A percentile compares a stretch with the other conserved stretches of the same genome.
phyloP scores from a whole-genome alignment of 2,888 invertebrate genomes.

The Branchinecta sandiegonensis region DNA sequence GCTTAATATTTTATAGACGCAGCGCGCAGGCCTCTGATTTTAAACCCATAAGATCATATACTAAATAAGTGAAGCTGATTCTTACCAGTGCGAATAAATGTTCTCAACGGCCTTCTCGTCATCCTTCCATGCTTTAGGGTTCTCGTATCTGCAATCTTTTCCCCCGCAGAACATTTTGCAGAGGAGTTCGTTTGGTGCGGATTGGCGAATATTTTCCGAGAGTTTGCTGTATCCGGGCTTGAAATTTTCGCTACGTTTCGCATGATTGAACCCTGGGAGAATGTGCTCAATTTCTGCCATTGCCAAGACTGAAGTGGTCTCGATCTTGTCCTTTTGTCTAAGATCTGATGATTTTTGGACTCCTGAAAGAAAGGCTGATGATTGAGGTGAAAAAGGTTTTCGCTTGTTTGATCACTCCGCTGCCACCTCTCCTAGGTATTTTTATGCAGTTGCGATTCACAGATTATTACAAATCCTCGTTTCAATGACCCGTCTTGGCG shows the following conservation, averaged over 20 bases:
- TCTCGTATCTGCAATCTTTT: conserved; percentile 62
- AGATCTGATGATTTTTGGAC: too few relatives aligned
- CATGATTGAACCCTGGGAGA: not conserved
- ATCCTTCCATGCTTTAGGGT: conserved; percentile 45
- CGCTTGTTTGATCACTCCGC: too few relatives aligned
- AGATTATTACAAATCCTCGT: too few relatives aligned
- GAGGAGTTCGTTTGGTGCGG: conserved; percentile 53
- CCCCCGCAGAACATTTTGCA: conserved; percentile 76
- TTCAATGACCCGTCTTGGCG: too few relatives aligned
- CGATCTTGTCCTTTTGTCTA: too few relatives aligned
- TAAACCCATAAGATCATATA: not conserved
- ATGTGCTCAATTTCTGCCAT: not conserved
- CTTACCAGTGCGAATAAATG: conserved; percentile 69
- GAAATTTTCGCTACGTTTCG: conserved; percentile 2
- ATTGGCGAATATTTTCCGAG: conserved; percentile 42
- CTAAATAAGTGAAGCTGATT: not conserved
- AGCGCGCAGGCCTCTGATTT: too few relatives aligned
- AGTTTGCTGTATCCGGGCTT: conserved; percentile 35
- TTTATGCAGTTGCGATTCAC: too few relatives aligned
- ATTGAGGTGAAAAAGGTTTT: too few relatives aligned
- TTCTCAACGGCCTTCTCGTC: conserved; percentile 54
- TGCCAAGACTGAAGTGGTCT: too few relatives aligned
- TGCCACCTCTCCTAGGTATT: too few relatives aligned
- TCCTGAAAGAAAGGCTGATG: too few relatives aligned
- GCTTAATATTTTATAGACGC: too few relatives aligned